Percentiles rank a stretch among this genome's conserved stretches.
Evolutionary conservation across 2,888 invertebrate genomes (phyloP).

Genomic region (Euplexia lucipara): DNA sequence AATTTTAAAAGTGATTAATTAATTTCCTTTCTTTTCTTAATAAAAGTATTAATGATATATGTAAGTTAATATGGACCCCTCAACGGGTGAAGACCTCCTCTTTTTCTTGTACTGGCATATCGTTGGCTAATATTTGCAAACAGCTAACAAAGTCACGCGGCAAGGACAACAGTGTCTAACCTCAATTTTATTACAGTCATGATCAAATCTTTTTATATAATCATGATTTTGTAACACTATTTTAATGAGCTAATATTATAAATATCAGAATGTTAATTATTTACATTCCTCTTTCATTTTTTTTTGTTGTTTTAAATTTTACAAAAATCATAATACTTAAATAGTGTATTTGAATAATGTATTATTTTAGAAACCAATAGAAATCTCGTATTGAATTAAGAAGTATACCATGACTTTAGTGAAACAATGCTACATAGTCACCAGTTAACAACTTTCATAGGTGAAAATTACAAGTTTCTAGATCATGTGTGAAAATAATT

Average conservation of each 20-base stretch:
- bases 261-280: slow-evolving; percentile 1
- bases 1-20: no score
- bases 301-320: not conserved
- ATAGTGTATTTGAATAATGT: not conserved
- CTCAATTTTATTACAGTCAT: slow-evolving; percentile 49
- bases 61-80: no score
- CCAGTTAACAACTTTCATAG: slow-evolving; percentile 48
- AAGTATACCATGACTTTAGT: slow-evolving; percentile 6
- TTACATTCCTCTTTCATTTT: not conserved
- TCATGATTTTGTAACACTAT: slow-evolving; percentile 29
- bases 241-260: slow-evolving; percentile 21
- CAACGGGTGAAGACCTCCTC: no score
- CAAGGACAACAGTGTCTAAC: slow-evolving; percentile 54
- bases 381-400: not conserved
- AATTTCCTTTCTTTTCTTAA: no score
- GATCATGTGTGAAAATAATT: slow-evolving; percentile 54
- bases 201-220: slow-evolving; percentile 55
- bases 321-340: not conserved
- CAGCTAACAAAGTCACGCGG: slow-evolving; percentile 47
- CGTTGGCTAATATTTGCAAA: slow-evolving; percentile 50
- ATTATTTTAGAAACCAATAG: not conserved
- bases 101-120: slow-evolving; percentile 39
- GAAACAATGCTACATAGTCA: slow-evolving; percentile 37
- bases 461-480: slow-evolving; percentile 51
- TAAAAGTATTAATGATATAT: no score